Conservation (phyloP, 2,888 invertebrate species). For the Himalopsyche tibetana region DNA sequence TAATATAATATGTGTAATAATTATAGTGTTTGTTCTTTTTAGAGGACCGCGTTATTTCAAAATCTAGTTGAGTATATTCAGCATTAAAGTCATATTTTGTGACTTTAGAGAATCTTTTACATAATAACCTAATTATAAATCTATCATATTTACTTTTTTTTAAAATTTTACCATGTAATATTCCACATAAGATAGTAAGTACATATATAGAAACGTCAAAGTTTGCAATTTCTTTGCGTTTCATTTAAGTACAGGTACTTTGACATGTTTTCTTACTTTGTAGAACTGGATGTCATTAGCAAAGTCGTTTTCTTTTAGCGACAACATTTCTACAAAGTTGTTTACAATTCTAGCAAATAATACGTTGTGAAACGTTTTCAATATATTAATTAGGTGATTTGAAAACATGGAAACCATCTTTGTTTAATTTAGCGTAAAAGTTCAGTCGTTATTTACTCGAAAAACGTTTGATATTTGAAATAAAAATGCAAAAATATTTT, state of each 20-base stretch:
- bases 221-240: neutral
- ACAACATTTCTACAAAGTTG: neutral
- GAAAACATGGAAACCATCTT: neutral
- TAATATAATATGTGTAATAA: too few relatives aligned
- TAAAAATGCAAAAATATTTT: too few relatives aligned
- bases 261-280: neutral
- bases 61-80: too few relatives aligned
- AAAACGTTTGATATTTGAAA: too few relatives aligned
- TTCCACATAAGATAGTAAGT: too few relatives aligned
- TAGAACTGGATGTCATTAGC: neutral
- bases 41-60: too few relatives aligned
- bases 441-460: neutral
- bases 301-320: neutral
- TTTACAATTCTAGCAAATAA: neutral
- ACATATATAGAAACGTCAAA: neutral
- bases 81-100: too few relatives aligned
- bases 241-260: neutral
- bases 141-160: too few relatives aligned
- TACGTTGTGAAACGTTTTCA: neutral
- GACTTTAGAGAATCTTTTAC: too few relatives aligned
- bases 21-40: too few relatives aligned
- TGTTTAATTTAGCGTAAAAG: neutral
- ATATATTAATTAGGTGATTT: conserved; percentile 10
- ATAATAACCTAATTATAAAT: too few relatives aligned
- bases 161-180: too few relatives aligned